phyloP scores from a whole-genome alignment of 2,113 vertebrate genomes.

The Aptenodytes patagonicus region DNA sequence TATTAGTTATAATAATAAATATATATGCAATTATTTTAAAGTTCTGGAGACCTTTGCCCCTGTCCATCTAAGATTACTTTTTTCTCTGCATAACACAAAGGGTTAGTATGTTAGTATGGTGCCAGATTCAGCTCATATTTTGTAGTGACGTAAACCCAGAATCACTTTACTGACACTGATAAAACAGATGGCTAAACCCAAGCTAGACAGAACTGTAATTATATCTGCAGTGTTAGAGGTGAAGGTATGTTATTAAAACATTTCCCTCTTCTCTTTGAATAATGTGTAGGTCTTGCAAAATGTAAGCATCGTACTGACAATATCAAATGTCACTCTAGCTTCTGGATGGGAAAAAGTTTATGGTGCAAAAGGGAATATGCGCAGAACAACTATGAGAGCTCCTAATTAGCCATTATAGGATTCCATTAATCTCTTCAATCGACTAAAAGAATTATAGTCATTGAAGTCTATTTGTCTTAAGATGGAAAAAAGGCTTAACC shows the following conservation, averaged over 20 bases:
- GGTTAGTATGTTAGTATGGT: not conserved
- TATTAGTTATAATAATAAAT: not conserved
- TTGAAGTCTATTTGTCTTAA: conserved; percentile 43
- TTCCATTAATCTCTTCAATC: conserved; percentile 56
- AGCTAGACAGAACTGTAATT: conserved; percentile 22
- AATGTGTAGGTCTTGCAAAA: not conserved
- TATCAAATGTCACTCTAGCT: conserved; percentile 14
- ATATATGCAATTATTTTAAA: not conserved
- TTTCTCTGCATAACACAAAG: not conserved
- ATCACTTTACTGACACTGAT: conserved; percentile 21
- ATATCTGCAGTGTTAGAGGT: not conserved
- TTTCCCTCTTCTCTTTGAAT: conserved; percentile 6
- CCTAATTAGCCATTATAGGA: conserved; percentile 56
- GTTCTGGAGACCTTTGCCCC: not conserved
- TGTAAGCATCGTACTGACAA: not conserved
- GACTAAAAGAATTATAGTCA: conserved; percentile 33
- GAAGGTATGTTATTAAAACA: conserved; percentile 14
- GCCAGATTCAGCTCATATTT: conserved; percentile 1
- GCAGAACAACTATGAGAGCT: conserved; percentile 1
- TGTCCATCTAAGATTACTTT: not conserved
- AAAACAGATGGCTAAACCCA: conserved; percentile 36
- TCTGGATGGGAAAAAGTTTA: not conserved
- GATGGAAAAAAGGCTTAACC: conserved; percentile 49
- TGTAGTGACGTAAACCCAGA: not conserved
- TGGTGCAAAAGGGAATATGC: conserved; percentile 30